Evolutionary conservation across 2,797 vertebrate genomes (phyloP).

Genomic region (Xiphophorus birchmanni): DNA sequence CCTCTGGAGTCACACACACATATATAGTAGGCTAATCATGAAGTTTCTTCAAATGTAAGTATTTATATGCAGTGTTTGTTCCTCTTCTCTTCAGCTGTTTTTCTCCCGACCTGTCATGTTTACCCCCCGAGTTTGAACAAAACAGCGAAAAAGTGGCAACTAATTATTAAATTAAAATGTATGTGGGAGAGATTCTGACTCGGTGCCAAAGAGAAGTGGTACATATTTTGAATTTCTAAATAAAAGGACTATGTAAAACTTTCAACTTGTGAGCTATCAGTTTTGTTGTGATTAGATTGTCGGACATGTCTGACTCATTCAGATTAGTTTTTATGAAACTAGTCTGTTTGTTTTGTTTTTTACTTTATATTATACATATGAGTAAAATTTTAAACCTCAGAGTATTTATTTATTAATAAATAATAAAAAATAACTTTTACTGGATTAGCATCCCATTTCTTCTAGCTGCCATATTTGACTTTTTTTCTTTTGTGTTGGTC

Average conservation of each 20-base stretch:
- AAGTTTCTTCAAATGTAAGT: background rate
- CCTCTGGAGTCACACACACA: constrained; percentile 1
- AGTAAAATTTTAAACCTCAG: background rate
- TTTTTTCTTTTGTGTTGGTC: background rate
- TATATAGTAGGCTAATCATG: constrained; percentile 1
- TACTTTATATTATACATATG: background rate
- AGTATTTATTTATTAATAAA: background rate
- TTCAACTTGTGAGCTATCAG: background rate
- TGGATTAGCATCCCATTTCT: background rate
- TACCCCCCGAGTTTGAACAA: background rate
- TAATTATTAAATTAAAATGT: constrained; percentile 6
- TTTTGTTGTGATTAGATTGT: background rate
- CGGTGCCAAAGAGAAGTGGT: constrained; percentile 65
- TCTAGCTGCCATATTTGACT: background rate
- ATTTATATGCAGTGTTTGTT: constrained; percentile 4
- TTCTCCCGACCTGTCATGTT: background rate
- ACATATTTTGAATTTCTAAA: constrained; percentile 55
- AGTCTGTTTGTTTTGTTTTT: background rate
- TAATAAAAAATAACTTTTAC: background rate
- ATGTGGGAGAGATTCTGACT: background rate
- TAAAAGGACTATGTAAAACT: constrained; percentile 49
- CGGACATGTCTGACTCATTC: background rate
- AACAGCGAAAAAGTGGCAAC: constrained; percentile 8
- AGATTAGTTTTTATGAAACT: background rate
- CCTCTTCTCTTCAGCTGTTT: constrained; percentile 3